phyloP scores from a whole-genome alignment of 2,797 vertebrate species.

The Sylvia borin region DNA sequence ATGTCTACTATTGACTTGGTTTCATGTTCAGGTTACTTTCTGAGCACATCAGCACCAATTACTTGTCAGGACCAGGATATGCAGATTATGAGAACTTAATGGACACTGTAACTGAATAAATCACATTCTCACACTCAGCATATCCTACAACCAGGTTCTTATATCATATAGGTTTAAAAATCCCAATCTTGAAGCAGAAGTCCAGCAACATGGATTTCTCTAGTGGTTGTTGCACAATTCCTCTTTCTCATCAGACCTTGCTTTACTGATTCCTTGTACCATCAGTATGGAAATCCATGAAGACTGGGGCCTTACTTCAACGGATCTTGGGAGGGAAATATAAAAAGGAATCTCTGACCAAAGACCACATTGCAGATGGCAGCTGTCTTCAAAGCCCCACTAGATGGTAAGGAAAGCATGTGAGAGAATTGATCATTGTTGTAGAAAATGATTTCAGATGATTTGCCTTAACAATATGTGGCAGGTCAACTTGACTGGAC shows the following conservation, averaged over 20 bases:
- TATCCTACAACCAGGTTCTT: neutral
- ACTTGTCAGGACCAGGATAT: neutral
- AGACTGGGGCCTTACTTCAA: neutral
- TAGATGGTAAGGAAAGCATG: neutral
- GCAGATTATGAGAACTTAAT: neutral
- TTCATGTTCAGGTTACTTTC: neutral
- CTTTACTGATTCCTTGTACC: neutral
- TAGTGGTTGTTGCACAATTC: neutral
- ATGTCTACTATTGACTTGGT: neutral
- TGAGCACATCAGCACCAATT: neutral
- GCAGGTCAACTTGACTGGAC: neutral
- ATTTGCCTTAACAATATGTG: neutral
- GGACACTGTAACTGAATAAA: conserved; percentile 1
- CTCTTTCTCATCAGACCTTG: neutral
- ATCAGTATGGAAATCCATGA: neutral
- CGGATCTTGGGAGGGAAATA: neutral
- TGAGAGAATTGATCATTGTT: neutral
- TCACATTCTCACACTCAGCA: neutral
- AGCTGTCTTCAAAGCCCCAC: neutral
- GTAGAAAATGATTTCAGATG: neutral
- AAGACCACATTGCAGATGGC: neutral
- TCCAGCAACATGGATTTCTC: neutral
- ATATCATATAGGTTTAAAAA: neutral
- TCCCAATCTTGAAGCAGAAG: neutral
- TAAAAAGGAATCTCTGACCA: neutral